phyloP scores from a whole-genome alignment of 2,888 invertebrate genomes.

The Oxytorus armatus region DNA sequence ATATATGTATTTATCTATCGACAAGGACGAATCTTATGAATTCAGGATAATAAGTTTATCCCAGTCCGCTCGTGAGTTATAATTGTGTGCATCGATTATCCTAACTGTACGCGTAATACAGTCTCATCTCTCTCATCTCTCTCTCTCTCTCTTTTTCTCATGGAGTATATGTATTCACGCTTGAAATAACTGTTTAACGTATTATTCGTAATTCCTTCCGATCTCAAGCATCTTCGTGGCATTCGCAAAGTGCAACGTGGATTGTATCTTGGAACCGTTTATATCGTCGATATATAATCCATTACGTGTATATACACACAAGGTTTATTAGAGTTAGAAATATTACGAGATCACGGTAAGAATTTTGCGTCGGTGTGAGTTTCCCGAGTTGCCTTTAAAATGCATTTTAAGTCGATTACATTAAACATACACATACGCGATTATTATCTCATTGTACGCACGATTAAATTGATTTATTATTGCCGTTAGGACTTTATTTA shows the following conservation, averaged over 20 bases:
- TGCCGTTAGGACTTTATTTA: conserved; percentile 74
- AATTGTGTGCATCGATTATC: conserved; percentile 63
- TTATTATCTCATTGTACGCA: conserved; percentile 72
- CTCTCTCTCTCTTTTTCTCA: conserved; percentile 12
- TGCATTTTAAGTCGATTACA: conserved; percentile 73
- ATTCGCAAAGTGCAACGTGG: conserved; percentile 33
- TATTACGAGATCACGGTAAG: conserved; percentile 38
- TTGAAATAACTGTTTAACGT: conserved; percentile 63
- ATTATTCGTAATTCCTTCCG: conserved; percentile 59
- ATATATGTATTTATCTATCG: conserved; percentile 45
- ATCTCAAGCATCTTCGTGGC: conserved; percentile 44
- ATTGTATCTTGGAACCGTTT: conserved; percentile 51
- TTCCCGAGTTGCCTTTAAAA: conserved; percentile 31
- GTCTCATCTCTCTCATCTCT: conserved; percentile 3
- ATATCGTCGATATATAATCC: conserved; percentile 40
- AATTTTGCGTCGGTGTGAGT: conserved; percentile 43
- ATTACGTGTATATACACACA: background rate
- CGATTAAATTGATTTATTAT: conserved; percentile 80
- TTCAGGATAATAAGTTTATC: conserved; percentile 61
- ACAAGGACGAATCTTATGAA: conserved; percentile 65
- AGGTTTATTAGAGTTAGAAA: background rate
- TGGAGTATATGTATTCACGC: conserved; percentile 38
- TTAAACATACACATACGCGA: conserved; percentile 64
- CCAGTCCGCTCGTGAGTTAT: conserved; percentile 48
- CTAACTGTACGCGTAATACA: conserved; percentile 62